Evolutionary conservation across 2,113 vertebrate species (phyloP), one percentile per base, ranked within the genome.

Genomic region (Argyrosomus japonicus): DNA sequence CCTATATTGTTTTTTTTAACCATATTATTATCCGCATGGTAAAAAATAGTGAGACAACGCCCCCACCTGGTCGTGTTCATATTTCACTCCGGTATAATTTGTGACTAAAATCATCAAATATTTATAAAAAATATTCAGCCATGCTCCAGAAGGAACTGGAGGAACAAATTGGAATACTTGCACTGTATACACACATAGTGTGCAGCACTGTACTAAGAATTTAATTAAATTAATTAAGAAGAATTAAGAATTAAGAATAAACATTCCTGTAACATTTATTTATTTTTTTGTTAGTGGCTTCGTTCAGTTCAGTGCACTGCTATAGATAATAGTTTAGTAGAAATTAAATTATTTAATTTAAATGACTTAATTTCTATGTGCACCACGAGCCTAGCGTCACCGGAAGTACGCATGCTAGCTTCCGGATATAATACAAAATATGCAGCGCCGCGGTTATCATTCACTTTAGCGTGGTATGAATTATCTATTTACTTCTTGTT

Each of bases 371-470:
- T 29, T 29, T 29, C 29, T 29, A 36, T 36, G 32, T 19, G 50
- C 18, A 8, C 50, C 21, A 12, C 36, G n/a, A 40, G 7, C 36
- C 36, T 32, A n/a, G 17, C 21, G 8, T 0, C 1, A 63, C 25
- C 71, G 90, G 93, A 91, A 87, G 48, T 79, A 0, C 0, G 13
- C 0, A 0, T 0, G 8, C 1, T 1, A 19, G 5, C 75, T 89
- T 91, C 91, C 91, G 87, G 82, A 65, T 63, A 7, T 73, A 88
- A 82, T 92, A 91, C 87, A 77, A 93, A 90, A 8, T 13, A 91
- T 91, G 90, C 82, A 90, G 84, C 89, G 87, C 68, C 64, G 83
- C 74, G 2, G 68, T 74, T 78, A 75, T 84, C 74, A 78, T 75
- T 87, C 62, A 71, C 77, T 79, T 47, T 5, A 89, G 58, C 86